Evolutionary conservation across 2,113 vertebrate genomes (phyloP).

Genomic region (Herpailurus yagouaroundi): DNA sequence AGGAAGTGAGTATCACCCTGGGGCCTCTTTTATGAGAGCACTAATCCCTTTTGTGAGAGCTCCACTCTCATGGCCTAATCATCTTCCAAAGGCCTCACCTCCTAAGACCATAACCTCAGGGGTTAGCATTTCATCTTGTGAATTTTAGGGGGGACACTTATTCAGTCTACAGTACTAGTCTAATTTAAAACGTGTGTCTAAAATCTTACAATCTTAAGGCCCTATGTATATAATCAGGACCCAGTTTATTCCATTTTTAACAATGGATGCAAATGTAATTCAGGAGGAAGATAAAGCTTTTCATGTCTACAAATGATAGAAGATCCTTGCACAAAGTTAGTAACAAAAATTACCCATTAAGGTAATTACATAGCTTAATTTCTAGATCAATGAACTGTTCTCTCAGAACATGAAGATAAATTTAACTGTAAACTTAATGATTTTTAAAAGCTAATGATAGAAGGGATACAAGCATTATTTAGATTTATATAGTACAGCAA

Average conservation of each 20-base stretch:
- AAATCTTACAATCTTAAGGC: not conserved
- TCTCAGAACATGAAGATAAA: slow-evolving; percentile 38
- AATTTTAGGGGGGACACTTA: not conserved
- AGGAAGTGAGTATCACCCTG: not conserved
- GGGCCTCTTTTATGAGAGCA: not conserved
- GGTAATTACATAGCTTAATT: slow-evolving; percentile 36
- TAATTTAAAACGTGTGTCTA: slow-evolving; percentile 29
- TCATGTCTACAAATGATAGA: slow-evolving; percentile 29
- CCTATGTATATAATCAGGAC: not conserved
- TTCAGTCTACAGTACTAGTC: not conserved
- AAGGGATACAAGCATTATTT: slow-evolving; percentile 1
- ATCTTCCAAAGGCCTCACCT: not conserved
- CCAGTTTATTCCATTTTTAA: slow-evolving; percentile 3
- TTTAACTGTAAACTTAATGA: slow-evolving; percentile 35
- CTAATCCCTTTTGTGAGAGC: not conserved
- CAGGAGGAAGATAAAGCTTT: not conserved
- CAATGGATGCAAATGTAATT: not conserved
- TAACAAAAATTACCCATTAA: slow-evolving; percentile 52
- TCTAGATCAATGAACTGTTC: slow-evolving; percentile 32
- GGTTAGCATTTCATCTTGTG: not conserved
- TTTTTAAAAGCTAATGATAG: slow-evolving; percentile 52
- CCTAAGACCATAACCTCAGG: not conserved
- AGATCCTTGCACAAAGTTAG: not conserved
- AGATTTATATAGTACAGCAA: not conserved
- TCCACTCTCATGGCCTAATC: not conserved